Evolutionary conservation across 2,113 vertebrate genomes (phyloP), one percentile per base, ranked within the genome.

Genomic region (Vimba vimba): DNA sequence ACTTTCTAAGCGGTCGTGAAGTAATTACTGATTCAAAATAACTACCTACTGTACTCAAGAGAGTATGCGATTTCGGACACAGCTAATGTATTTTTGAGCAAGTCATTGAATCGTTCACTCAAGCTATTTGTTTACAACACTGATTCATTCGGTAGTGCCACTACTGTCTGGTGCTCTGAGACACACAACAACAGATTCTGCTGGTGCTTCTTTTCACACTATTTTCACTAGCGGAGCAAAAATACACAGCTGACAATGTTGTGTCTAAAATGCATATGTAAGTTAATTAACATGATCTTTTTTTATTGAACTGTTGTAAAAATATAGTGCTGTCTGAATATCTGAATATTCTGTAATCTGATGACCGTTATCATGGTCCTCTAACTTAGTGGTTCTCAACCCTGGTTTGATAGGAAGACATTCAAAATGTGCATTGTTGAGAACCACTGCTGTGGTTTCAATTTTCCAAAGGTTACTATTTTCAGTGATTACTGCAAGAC

Each of bases 381-480:
- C 52, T 55, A 57, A 57, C 2, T 57, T 57, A 23, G 55, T 33
- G 36, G 21, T 43, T 73, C 21, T 73, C 36, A 2, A 36, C 64
- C 15, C 64, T n/a, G 36, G 36, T 71, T 71, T 25, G 66, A 69
- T 19, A 7, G 66, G 30, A 17, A 17, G 21, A 45, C 0, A 25
- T 17, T n/a, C n/a, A 25, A 75, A 75, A 50, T 9, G 23, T 50
- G 23, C 43, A 50, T 13, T 45, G 43, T 27, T 27, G 36, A 71
- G 36, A 71, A 12, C 4, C 43, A 30, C 74, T 77, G 47, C 17
- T 52, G 74, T 9, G 0, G n/a, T 77, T 52, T 55, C 33, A 59
- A 17, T 71, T 55, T 83, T 83, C 7, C 47, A 73, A 71, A 71
- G 66, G 47, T 83, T 73, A 73, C 50, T 55, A 36, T 55, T 57